Evolutionary conservation across 2,888 invertebrate species (phyloP).

Genomic region (Cantharis rustica): DNA sequence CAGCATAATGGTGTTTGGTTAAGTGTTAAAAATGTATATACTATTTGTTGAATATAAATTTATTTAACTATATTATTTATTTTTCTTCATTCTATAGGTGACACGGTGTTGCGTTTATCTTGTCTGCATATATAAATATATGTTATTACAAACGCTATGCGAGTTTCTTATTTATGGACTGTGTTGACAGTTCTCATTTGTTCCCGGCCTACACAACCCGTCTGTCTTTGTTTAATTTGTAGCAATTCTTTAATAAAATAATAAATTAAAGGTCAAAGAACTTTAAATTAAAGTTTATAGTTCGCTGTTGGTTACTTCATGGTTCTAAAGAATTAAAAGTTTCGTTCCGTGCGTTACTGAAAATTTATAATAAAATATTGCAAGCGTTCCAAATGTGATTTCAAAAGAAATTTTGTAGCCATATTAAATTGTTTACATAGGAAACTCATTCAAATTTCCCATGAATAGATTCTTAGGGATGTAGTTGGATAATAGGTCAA

Average conservation of each 20-base stretch:
- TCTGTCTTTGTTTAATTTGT: constrained; percentile 54
- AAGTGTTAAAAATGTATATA: constrained; percentile 17
- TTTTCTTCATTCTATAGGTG: constrained; percentile 45
- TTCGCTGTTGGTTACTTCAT: not conserved
- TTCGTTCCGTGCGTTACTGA: not conserved
- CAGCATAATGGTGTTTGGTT: not conserved
- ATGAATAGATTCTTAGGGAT: not conserved
- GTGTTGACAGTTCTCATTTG: constrained; percentile 58
- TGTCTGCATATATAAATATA: constrained; percentile 52
- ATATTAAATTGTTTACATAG: not conserved
- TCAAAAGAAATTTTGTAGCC: not conserved
- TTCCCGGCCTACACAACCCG: constrained; percentile 54
- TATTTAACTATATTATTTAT: constrained; percentile 49
- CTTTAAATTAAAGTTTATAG: constrained; percentile 34
- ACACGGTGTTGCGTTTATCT: constrained; percentile 49
- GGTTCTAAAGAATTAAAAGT: not conserved
- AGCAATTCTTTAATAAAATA: constrained; percentile 52
- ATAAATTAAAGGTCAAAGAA: constrained; percentile 40
- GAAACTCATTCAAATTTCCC: not conserved
- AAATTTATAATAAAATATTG: not conserved
- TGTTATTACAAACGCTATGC: constrained; percentile 53
- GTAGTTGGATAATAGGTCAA: not conserved
- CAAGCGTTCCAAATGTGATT: not conserved
- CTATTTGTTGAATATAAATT: constrained; percentile 42
- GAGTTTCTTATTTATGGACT: constrained; percentile 56